Evolutionary conservation across 2,113 vertebrate species (phyloP).

Genomic region (Eudorcas thomsonii): DNA sequence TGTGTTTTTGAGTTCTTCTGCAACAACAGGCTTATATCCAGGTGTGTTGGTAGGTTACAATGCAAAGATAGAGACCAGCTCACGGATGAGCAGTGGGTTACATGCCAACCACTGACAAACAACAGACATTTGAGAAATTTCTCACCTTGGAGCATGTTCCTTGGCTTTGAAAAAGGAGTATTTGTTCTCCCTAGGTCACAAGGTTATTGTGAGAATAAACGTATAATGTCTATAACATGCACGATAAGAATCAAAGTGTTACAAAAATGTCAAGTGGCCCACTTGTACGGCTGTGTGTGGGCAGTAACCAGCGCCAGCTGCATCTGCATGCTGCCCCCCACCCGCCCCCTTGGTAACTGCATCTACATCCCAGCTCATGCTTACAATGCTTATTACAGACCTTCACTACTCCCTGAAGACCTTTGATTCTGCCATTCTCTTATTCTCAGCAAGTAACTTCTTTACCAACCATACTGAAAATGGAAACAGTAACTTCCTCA

Average conservation of each 20-base stretch:
- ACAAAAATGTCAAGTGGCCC: background rate
- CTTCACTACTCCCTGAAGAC: background rate
- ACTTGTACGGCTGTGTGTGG: background rate
- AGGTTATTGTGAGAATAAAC: background rate
- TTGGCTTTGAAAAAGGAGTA: background rate
- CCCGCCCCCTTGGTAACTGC: background rate
- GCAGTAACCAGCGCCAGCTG: background rate
- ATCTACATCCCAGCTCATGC: background rate
- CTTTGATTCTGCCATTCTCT: background rate
- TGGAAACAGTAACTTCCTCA: background rate
- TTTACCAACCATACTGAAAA: background rate
- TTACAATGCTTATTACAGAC: background rate
- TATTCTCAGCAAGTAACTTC: background rate
- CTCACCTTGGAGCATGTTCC: background rate
- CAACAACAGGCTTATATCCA: background rate
- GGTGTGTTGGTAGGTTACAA: background rate
- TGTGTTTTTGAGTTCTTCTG: background rate
- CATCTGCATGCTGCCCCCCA: fast-evolving
- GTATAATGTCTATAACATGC: background rate
- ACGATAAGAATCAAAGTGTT: background rate
- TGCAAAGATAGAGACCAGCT: background rate
- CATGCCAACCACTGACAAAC: background rate
- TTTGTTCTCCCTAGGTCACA: background rate
- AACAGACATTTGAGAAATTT: background rate
- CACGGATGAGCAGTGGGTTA: background rate